Conservation (phyloP, 2,113 vertebrate species). For the Typhlomys cinereus region DNA sequence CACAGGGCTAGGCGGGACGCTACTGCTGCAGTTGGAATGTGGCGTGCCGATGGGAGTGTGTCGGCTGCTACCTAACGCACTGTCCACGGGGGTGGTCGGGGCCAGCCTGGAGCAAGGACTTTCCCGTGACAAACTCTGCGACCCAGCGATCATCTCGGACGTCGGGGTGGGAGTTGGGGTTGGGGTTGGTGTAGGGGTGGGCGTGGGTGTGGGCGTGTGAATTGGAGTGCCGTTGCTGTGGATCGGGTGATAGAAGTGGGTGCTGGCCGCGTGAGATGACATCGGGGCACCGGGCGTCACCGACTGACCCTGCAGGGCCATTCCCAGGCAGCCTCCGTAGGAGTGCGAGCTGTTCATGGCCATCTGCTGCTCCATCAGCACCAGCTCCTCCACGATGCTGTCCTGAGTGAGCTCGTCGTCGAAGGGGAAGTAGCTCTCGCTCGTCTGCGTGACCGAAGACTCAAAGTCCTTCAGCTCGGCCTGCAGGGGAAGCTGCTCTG, state of each 20-base stretch:
- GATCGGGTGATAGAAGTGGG: constrained; percentile 89
- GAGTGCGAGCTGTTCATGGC: constrained; percentile 91
- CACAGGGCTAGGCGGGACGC: constrained; percentile 95
- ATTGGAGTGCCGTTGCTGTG: constrained; percentile 91
- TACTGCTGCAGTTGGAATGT: constrained; percentile 97
- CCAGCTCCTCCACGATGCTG: constrained; percentile 98
- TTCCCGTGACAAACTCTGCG: constrained; percentile 90
- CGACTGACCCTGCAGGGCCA: constrained; percentile 87
- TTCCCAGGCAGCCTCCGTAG: constrained; percentile 89
- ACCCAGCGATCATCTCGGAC: constrained; percentile 92
- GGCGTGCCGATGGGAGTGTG: constrained; percentile 96
- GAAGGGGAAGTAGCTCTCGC: constrained; percentile 94
- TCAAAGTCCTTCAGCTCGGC: constrained; percentile 92
- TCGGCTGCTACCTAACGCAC: constrained; percentile 94
- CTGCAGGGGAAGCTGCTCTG: constrained; percentile 89
- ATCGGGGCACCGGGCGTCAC: constrained; percentile 83
- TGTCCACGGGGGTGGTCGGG: constrained; percentile 95
- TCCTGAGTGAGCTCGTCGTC: constrained; percentile 99
- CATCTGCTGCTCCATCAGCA: constrained; percentile 99
- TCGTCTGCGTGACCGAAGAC: constrained; percentile 90
- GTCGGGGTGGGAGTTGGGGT: constrained; percentile 94
- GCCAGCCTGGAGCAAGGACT: constrained; percentile 94
- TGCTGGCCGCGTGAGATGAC: constrained; percentile 86
- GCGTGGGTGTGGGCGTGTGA: constrained; percentile 92
- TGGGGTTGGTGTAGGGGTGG: constrained; percentile 89